These are phyloP conservation scores for Riparia riparia DNA, from an alignment of 2,113 vertebrate species.

Conservation along the genomic window DNA sequence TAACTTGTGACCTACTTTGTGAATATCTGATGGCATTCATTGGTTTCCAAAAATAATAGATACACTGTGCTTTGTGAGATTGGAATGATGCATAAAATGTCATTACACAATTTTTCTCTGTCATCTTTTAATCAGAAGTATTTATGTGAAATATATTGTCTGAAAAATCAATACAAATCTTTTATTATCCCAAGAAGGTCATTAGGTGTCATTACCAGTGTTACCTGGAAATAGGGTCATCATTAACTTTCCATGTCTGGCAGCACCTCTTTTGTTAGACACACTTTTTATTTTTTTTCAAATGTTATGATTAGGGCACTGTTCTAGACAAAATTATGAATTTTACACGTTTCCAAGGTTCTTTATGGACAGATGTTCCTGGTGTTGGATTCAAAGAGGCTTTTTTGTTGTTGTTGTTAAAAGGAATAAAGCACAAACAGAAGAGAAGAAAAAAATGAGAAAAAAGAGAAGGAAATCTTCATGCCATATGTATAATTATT, in stretches of 20 bases:
- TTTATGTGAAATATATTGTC: neutral
- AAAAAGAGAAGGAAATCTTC: neutral
- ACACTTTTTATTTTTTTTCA: neutral
- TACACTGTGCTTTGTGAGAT: neutral
- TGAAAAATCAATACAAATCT: neutral
- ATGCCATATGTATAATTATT: neutral
- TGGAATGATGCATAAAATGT: neutral
- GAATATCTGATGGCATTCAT: neutral
- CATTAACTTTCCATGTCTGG: neutral
- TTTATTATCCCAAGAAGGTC: neutral
- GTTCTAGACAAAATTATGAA: neutral
- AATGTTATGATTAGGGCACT: neutral
- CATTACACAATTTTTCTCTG: neutral
- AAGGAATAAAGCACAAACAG: neutral
- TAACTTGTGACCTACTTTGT: neutral
- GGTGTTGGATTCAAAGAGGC: neutral
- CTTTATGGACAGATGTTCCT: neutral
- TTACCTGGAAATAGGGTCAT: neutral
- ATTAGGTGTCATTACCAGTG: neutral
- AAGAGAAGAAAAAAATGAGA: neutral
- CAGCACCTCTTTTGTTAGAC: neutral
- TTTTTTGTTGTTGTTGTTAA: neutral
- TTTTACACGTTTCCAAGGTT: neutral
- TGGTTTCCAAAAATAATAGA: neutral
- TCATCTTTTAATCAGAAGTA: neutral